A percentile compares a stretch with the other conserved stretches of the same genome.
Evolutionary conservation across 1,140 invertebrate genomes (phyloP).

Genomic region (Bombus balteatus): DNA sequence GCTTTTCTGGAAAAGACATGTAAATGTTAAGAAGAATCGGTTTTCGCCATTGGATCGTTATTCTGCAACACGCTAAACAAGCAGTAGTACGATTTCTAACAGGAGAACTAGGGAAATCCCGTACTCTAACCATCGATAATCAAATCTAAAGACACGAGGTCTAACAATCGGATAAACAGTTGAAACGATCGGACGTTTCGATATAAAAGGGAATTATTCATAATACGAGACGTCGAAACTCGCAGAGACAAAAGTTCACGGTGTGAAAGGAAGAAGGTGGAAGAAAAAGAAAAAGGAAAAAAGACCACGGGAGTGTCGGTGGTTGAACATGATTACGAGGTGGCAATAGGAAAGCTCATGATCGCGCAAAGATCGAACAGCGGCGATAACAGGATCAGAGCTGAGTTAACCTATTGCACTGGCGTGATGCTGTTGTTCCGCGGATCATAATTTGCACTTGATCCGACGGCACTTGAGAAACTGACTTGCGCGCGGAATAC

Average conservation of each 20-base stretch:
- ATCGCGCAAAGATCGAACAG: constrained; percentile 15
- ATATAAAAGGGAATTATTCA: background rate
- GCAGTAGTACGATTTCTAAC: too few species aligned
- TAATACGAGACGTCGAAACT: background rate
- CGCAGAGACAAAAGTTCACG: background rate
- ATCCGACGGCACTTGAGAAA: constrained; percentile 8
- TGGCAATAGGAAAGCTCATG: constrained; percentile 2
- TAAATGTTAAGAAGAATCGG: too few species aligned
- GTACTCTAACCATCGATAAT: too few species aligned
- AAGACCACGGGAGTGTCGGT: background rate
- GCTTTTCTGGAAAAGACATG: too few species aligned
- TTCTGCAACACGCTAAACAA: too few species aligned
- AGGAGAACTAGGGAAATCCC: too few species aligned
- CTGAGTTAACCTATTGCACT: constrained; percentile 15
- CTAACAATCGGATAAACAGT: background rate
- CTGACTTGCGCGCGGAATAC: constrained; percentile 15
- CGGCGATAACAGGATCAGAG: constrained; percentile 10
- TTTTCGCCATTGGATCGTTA: too few species aligned
- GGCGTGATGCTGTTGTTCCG: constrained; percentile 12
- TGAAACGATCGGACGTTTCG: background rate
- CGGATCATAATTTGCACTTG: constrained; percentile 34
- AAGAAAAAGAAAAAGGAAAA: background rate
- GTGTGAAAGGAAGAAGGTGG: background rate
- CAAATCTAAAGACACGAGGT: background rate
- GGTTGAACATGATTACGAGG: background rate